Conservation (phyloP, 92 coral and sea anemone genomes). For the Actinostola sp. region DNA sequence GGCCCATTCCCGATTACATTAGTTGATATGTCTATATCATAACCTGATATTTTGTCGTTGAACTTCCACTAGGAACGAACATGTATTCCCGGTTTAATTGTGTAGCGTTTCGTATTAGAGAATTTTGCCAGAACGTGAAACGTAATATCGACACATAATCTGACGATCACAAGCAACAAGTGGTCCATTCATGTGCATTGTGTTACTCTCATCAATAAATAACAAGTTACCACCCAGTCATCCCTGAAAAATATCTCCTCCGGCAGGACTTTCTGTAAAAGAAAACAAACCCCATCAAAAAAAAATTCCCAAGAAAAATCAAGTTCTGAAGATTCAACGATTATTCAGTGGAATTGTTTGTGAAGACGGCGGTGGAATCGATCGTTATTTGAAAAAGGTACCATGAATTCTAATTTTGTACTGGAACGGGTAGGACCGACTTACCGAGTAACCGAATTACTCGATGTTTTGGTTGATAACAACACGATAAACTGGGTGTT, state of each 20-base stretch:
- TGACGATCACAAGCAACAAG: slow-evolving; percentile 20
- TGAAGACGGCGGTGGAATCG: no score
- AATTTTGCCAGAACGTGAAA: background rate
- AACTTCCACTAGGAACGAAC: no score
- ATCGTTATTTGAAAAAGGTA: no score
- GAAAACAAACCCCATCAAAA: background rate
- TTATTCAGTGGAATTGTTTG: no score
- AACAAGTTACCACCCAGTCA: background rate
- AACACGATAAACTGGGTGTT: background rate
- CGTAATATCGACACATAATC: background rate
- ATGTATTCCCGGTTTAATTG: no score
- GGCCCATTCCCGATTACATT: no score
- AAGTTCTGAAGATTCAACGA: background rate
- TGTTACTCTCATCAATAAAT: slow-evolving; percentile 28
- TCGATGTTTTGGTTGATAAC: background rate
- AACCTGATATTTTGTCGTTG: no score
- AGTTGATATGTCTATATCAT: no score
- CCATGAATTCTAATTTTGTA: no score
- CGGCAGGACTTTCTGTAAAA: background rate
- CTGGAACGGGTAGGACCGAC: background rate
- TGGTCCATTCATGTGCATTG: slow-evolving; percentile 31
- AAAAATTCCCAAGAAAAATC: background rate
- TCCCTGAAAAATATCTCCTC: background rate
- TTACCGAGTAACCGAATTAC: background rate
- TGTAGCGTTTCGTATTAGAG: background rate